Conservation (phyloP, 1,140 invertebrate genomes). For the Sycobia sp. region DNA sequence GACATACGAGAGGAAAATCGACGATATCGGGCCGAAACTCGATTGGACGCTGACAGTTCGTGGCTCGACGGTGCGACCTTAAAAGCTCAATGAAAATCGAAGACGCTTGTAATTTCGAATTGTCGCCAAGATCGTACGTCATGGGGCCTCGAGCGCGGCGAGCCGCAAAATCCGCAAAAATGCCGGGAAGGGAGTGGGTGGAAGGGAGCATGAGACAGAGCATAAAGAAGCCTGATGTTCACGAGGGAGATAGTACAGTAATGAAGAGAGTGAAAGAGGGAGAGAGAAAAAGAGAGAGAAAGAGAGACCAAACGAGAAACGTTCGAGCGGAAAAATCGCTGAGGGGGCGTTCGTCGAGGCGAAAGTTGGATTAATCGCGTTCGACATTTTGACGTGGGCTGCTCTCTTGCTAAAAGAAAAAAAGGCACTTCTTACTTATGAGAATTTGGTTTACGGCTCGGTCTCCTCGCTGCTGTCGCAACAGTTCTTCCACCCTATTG, state of each 20-base stretch:
- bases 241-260: no score
- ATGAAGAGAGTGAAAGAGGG: neutral
- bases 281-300: neutral
- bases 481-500: no score
- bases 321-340: conserved; percentile 18
- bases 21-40: no score
- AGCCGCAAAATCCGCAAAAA: neutral
- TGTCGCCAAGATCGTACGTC: neutral
- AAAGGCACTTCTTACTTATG: conserved; percentile 11
- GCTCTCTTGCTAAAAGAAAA: no score
- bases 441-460: conserved; percentile 21
- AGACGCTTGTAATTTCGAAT: no score
- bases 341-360: conserved; percentile 4
- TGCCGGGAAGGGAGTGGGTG: no score
- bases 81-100: no score
- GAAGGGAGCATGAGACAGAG: no score
- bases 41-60: no score
- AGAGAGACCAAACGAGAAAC: neutral
- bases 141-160: neutral
- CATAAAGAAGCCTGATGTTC: no score
- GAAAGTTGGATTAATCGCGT: conserved; percentile 29
- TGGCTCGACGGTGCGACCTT: no score
- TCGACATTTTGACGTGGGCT: conserved; percentile 30
- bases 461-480: neutral
- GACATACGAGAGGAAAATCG: no score